Conservation (phyloP, 2,888 invertebrate genomes). For the Apocheima hispidaria region DNA sequence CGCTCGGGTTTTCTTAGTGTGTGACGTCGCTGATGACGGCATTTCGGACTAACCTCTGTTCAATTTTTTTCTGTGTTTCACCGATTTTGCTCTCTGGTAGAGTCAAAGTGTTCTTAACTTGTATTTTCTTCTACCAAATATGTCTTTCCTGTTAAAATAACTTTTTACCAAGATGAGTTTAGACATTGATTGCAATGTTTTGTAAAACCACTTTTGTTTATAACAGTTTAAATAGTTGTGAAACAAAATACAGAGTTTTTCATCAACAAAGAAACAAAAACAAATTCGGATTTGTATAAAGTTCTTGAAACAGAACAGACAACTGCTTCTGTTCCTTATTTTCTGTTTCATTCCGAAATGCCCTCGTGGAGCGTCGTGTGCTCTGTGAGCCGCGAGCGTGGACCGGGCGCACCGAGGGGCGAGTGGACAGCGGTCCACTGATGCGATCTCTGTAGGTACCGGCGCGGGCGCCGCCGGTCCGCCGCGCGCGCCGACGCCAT, state of each 20-base stretch:
- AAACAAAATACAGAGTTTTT: too few species aligned
- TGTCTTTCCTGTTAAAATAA: neutral
- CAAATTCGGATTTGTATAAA: neutral
- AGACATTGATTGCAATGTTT: neutral
- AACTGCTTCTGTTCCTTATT: too few species aligned
- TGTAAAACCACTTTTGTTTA: conserved; percentile 3
- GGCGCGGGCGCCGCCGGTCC: conserved; percentile 42
- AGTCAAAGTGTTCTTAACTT: conserved; percentile 9
- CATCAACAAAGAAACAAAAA: too few species aligned
- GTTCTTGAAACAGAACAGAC: neutral
- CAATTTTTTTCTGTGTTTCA: neutral
- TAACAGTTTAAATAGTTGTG: too few species aligned
- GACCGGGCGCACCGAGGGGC: conserved; percentile 68
- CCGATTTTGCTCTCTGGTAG: conserved; percentile 16
- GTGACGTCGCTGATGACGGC: conserved; percentile 13
- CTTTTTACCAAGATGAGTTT: neutral
- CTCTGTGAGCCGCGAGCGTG: conserved; percentile 39
- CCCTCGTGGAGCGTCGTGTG: conserved; percentile 17
- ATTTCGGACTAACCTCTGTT: conserved; percentile 21
- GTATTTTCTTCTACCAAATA: neutral
- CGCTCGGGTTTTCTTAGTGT: conserved; percentile 9
- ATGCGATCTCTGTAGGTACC: conserved; percentile 78
- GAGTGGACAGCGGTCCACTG: conserved; percentile 72
- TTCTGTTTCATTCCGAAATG: conserved; percentile 16
- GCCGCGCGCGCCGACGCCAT: conserved; percentile 27